A percentile compares a stretch with the other conserved stretches of the same genome.
Conservation (phyloP, 2,113 vertebrate genomes). For the Patagioenas fasciata region DNA sequence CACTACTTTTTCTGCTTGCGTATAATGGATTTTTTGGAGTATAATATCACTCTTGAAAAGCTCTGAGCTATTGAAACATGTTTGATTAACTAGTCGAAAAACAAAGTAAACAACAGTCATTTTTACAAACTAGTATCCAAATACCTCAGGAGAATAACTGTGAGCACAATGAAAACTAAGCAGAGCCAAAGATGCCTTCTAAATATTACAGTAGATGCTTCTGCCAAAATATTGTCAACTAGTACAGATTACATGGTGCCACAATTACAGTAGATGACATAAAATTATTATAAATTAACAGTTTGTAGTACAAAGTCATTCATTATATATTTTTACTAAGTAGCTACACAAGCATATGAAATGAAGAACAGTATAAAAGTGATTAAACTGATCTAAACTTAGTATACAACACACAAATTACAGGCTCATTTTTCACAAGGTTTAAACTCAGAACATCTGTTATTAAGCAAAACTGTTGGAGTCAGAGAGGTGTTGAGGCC, state of each 20-base stretch:
- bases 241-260: constrained; percentile 29
- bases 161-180: constrained; percentile 59
- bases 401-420: not conserved
- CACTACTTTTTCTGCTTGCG: constrained; percentile 7
- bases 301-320: constrained; percentile 53
- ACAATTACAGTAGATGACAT: constrained; percentile 60
- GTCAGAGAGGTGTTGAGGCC: not conserved
- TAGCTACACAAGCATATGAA: constrained; percentile 21
- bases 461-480: not conserved
- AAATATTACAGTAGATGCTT: constrained; percentile 64
- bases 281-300: constrained; percentile 71
- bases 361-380: constrained; percentile 23
- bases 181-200: constrained; percentile 40
- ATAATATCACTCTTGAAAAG: constrained; percentile 48
- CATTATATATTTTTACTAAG: constrained; percentile 59
- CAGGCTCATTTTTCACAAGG: not conserved
- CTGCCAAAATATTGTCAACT: constrained; percentile 61
- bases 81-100: constrained; percentile 39
- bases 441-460: not conserved
- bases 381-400: constrained; percentile 34
- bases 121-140: constrained; percentile 47
- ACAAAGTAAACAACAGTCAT: constrained; percentile 41
- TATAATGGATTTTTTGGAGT: constrained; percentile 22
- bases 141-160: constrained; percentile 43
- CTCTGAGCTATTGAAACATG: constrained; percentile 23